Evolutionary conservation across 2,113 vertebrate species (phyloP).

Genomic region (Sturnira hondurensis): DNA sequence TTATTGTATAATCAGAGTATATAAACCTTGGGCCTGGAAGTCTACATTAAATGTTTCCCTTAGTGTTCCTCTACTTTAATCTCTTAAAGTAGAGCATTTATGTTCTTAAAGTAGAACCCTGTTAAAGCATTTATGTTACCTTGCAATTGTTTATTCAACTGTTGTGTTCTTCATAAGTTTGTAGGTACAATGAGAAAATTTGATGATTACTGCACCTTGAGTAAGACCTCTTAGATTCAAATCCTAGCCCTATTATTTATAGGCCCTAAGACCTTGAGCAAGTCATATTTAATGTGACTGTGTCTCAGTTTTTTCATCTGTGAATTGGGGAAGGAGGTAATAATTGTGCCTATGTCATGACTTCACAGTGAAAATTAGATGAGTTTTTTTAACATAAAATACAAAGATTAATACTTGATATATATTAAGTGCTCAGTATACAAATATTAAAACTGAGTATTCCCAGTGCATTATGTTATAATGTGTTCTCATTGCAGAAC

Average conservation of each 20-base stretch:
- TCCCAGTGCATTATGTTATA: neutral
- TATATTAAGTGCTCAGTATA: neutral
- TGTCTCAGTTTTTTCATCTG: neutral
- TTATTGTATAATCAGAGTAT: neutral
- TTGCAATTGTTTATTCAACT: neutral
- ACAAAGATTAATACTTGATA: neutral
- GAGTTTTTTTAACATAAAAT: neutral
- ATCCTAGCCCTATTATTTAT: neutral
- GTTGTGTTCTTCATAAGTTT: neutral
- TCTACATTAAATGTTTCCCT: neutral
- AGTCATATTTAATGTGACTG: neutral
- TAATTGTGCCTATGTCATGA: neutral
- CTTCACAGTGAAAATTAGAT: neutral
- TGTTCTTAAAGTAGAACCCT: too few species aligned
- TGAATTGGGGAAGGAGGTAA: neutral
- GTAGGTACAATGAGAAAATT: neutral
- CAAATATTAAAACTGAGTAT: neutral
- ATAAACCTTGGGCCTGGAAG: neutral
- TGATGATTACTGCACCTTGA: neutral
- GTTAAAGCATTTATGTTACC: neutral
- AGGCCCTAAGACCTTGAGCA: neutral
- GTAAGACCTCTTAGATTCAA: neutral
- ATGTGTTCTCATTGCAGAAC: neutral
- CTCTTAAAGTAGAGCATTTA: too few species aligned
- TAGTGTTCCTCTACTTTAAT: neutral